These are phyloP conservation scores for Sepioteuthis lessoniana DNA, from an alignment of 2,888 invertebrate species.

Conservation along the genomic window DNA sequence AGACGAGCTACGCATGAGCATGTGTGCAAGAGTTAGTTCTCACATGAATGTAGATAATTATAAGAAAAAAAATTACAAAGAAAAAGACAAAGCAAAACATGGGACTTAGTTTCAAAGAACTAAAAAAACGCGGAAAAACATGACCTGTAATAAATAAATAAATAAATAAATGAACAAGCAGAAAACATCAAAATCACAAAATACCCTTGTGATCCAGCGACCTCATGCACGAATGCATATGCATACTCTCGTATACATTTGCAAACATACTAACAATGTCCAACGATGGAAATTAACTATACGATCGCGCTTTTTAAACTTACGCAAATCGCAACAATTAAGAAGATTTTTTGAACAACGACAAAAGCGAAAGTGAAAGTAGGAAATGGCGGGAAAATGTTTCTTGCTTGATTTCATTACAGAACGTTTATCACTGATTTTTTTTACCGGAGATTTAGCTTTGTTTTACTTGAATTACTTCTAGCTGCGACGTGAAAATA, in stretches of 20 bases:
- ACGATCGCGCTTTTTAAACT: neutral
- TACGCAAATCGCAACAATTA: slow-evolving; percentile 33
- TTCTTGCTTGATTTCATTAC: neutral
- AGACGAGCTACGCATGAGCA: no score
- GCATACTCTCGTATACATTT: neutral
- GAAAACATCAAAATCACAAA: neutral
- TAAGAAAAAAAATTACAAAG: no score
- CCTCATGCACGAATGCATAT: neutral
- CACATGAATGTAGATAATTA: no score
- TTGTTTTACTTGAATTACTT: slow-evolving; percentile 21
- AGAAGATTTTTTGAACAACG: neutral
- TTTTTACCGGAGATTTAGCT: neutral
- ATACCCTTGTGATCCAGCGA: neutral
- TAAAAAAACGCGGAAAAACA: no score
- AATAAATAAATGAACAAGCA: neutral
- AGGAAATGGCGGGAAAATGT: neutral
- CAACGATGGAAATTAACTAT: neutral
- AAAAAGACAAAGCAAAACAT: no score
- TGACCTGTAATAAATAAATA: no score
- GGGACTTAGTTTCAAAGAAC: no score
- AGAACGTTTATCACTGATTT: neutral
- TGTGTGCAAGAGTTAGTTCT: no score
- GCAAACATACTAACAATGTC: neutral
- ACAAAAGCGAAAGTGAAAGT: neutral
- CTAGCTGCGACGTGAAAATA: slow-evolving; percentile 13